Conservation (phyloP, 2,888 invertebrate genomes). For the Carterocephalus palaemon region DNA sequence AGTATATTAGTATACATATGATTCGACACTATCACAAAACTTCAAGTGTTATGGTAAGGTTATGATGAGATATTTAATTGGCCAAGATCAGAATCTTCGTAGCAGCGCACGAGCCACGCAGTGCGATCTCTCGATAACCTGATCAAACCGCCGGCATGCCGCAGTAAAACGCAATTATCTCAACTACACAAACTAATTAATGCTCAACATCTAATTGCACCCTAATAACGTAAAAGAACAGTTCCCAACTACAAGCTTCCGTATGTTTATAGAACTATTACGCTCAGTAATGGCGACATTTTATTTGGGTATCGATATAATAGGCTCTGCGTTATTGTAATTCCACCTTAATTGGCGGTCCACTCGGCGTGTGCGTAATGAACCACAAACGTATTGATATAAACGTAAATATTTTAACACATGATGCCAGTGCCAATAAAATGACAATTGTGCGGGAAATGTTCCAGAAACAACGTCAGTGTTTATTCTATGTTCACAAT, state of each 20-base stretch:
- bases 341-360: conserved; percentile 37
- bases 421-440: conserved; percentile 21
- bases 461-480: conserved; percentile 14
- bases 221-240: conserved; percentile 3
- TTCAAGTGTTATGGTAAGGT: conserved; percentile 7
- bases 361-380: conserved; percentile 33
- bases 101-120: conserved; percentile 14
- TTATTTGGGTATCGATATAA: conserved; percentile 35
- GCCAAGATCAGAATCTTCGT: conserved; percentile 19
- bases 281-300: conserved; percentile 30
- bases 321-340: conserved; percentile 34
- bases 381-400: conserved; percentile 33
- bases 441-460: conserved; percentile 15
- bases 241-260: conserved; percentile 3
- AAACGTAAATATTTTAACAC: conserved; percentile 32
- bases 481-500: conserved; percentile 10
- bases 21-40: conserved; percentile 13
- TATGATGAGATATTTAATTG: conserved; percentile 17
- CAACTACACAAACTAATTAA: conserved; percentile 44
- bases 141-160: conserved; percentile 41
- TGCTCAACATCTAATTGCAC: conserved; percentile 41
- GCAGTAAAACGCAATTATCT: conserved; percentile 52
- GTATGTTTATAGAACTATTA: conserved; percentile 25
- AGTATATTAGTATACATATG: too few species aligned
- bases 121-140: conserved; percentile 16